Evolutionary conservation across 2,888 invertebrate species (phyloP).

Genomic region (Noctua janthina): DNA sequence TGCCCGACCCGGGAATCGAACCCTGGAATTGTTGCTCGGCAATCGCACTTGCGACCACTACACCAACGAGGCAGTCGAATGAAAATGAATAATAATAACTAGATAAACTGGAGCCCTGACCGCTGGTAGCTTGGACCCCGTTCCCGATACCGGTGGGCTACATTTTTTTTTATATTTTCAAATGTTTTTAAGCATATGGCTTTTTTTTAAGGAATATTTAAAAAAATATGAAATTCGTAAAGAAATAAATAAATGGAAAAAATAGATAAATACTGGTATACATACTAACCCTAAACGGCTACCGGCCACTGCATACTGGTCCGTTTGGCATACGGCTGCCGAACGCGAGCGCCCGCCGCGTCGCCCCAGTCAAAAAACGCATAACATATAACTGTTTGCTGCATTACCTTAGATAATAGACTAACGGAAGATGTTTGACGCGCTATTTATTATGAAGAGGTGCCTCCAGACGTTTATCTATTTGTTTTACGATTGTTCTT

Average conservation of each 20-base stretch:
- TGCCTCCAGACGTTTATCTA: slow-evolving; percentile 44
- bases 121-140: too few species aligned
- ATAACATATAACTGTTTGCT: slow-evolving; percentile 63
- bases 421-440: slow-evolving; percentile 52
- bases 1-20: too few species aligned
- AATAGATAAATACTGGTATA: neutral
- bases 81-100: neutral
- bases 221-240: too few species aligned
- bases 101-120: too few species aligned
- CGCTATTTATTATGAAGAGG: slow-evolving; percentile 52
- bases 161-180: too few species aligned
- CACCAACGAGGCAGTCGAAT: too few species aligned
- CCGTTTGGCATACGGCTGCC: slow-evolving; percentile 54
- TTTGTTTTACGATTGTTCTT: slow-evolving; percentile 57
- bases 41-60: too few species aligned
- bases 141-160: too few species aligned
- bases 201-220: too few species aligned
- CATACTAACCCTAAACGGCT: slow-evolving; percentile 49
- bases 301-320: slow-evolving; percentile 22
- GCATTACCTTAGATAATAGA: slow-evolving; percentile 60
- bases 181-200: too few species aligned
- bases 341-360: slow-evolving; percentile 45
- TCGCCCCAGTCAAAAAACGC: slow-evolving; percentile 67
- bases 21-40: too few species aligned
- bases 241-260: too few species aligned